A percentile compares a stretch with the other conserved stretches of the same genome.
Evolutionary conservation across 1,140 invertebrate genomes (phyloP).

Genomic region (Drosophila nigrodunni): DNA sequence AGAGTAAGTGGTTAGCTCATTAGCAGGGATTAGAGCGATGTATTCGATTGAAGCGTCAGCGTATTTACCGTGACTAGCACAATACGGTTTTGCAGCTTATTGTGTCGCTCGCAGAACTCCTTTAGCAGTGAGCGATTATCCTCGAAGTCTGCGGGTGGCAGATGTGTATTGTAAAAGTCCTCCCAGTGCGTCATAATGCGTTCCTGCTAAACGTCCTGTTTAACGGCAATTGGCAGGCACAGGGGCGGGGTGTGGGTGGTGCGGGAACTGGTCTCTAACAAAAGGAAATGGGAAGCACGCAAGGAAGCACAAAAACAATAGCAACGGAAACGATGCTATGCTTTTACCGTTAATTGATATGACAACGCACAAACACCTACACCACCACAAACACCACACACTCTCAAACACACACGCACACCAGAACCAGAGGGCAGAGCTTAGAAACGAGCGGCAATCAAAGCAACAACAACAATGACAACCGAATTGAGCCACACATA

Average conservation of each 20-base stretch:
- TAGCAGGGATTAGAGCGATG: constrained; percentile 18
- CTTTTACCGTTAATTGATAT: constrained; percentile 52
- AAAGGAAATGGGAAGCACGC: constrained; percentile 33
- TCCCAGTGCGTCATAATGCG: constrained; percentile 87
- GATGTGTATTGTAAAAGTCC: constrained; percentile 91
- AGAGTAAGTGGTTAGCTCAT: constrained; percentile 20
- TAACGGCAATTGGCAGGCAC: constrained; percentile 2
- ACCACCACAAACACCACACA: background rate
- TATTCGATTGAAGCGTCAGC: background rate
- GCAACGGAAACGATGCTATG: constrained; percentile 42
- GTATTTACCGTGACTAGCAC: constrained; percentile 91
- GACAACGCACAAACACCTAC: constrained; percentile 26
- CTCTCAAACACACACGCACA: background rate
- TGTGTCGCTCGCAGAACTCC: constrained; percentile 89
- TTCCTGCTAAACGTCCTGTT: constrained; percentile 12
- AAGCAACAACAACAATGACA: constrained; percentile 21
- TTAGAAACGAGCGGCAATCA: constrained; percentile 30
- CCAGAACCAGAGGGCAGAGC: background rate
- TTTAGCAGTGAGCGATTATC: constrained; percentile 89
- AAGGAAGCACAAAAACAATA: constrained; percentile 50
- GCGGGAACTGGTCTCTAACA: background rate
- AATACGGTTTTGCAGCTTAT: constrained; percentile 87
- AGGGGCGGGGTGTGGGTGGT: constrained; percentile 1
- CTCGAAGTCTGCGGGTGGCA: constrained; percentile 90
- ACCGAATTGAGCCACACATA: constrained; percentile 37